Conservation (phyloP, 2,888 invertebrate genomes). For the Desoria tigrina region DNA sequence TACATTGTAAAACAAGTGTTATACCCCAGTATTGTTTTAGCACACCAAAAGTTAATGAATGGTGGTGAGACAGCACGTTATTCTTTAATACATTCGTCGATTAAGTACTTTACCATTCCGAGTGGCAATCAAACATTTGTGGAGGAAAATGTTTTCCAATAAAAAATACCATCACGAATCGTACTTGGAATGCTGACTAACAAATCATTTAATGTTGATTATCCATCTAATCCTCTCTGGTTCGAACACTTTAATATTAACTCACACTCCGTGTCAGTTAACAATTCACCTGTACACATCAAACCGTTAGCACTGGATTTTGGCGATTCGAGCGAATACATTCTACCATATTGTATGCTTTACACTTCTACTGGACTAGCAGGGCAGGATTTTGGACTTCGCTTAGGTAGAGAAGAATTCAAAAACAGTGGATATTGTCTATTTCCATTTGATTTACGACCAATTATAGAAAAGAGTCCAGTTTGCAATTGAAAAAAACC, state of each 20-base stretch:
- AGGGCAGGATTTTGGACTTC: constrained; percentile 8
- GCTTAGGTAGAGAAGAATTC: constrained; percentile 11
- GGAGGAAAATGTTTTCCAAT: constrained; percentile 55
- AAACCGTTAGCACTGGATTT: constrained; percentile 41
- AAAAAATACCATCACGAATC: constrained; percentile 52
- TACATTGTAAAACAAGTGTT: constrained; percentile 43
- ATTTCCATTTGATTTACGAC: constrained; percentile 32
- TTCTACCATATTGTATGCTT: constrained; percentile 28
- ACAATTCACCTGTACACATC: constrained; percentile 48
- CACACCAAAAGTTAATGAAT: constrained; percentile 47
- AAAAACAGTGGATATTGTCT: constrained; percentile 15
- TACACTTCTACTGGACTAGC: constrained; percentile 9
- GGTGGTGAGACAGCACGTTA: constrained; percentile 44
- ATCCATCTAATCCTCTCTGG: constrained; percentile 46
- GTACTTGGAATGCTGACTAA: constrained; percentile 53
- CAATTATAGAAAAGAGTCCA: constrained; percentile 15
- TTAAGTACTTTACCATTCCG: constrained; percentile 48
- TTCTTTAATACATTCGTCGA: constrained; percentile 38
- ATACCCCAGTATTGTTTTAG: constrained; percentile 43
- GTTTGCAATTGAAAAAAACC: constrained; percentile 22
- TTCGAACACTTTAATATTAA: constrained; percentile 49
- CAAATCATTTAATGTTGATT: constrained; percentile 46
- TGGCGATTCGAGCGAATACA: background rate
- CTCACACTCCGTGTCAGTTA: constrained; percentile 42
- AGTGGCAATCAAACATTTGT: constrained; percentile 49